These are phyloP conservation scores for Trachops cirrhosus DNA, from an alignment of 2,797 vertebrate species.

Conservation along the genomic window DNA sequence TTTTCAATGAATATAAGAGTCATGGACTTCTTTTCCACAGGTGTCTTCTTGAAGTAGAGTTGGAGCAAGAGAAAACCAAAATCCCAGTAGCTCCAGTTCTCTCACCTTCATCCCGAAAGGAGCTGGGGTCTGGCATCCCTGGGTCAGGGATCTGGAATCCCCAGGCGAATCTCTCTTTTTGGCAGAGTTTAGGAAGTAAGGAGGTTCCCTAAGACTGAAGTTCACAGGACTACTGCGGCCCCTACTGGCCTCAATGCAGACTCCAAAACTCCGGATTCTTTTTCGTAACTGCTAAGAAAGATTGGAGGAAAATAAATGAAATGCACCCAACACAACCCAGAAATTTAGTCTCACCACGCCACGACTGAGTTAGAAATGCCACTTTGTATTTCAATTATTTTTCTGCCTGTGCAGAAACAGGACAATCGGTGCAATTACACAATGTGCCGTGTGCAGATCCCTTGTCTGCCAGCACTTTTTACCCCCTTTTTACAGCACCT, in stretches of 20 bases:
- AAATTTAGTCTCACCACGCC: background rate
- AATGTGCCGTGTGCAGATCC: background rate
- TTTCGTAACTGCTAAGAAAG: background rate
- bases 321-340: background rate
- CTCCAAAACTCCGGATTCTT: background rate
- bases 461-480: background rate
- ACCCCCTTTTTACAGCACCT: too few species aligned
- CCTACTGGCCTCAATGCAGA: background rate
- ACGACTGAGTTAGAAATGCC: background rate
- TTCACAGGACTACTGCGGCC: background rate
- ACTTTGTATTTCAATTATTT: background rate
- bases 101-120: background rate
- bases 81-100: background rate
- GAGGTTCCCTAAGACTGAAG: accelerated
- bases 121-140: background rate
- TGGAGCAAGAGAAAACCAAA: too few species aligned
- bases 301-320: background rate
- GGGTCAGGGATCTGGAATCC: background rate
- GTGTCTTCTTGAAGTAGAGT: background rate
- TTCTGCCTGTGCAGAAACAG: background rate
- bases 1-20: background rate
- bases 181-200: background rate
- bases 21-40: background rate
- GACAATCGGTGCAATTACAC: background rate
- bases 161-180: too few species aligned